A percentile compares a stretch with the other conserved stretches of the same genome.
These are phyloP conservation scores for Speoplatyrhinus poulsoni DNA, from an alignment of 2,113 vertebrate genomes.

Conservation along the genomic window DNA sequence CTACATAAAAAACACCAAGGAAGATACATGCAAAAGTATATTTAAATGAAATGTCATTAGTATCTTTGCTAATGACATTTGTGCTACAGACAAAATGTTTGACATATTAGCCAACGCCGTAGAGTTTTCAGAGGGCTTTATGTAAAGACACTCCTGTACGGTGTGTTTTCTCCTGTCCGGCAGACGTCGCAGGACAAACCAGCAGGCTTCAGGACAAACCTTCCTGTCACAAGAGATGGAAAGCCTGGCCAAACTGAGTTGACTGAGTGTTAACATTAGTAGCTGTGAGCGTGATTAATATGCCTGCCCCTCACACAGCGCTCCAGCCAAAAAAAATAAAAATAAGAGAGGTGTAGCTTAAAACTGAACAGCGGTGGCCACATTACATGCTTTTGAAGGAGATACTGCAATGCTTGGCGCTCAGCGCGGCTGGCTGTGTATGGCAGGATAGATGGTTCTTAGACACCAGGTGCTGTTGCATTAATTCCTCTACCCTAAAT, in stretches of 20 bases:
- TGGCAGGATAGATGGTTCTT: conserved; percentile 66
- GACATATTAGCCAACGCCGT: too few relatives aligned
- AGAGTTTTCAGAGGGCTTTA: neutral
- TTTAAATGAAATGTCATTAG: too few relatives aligned
- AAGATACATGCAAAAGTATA: too few relatives aligned
- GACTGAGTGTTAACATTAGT: conserved; percentile 92
- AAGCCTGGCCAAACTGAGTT: conserved; percentile 76
- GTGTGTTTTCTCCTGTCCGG: conserved; percentile 75
- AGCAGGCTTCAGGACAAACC: conserved; percentile 82
- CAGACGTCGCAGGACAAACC: conserved; percentile 78
- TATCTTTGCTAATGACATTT: too few relatives aligned
- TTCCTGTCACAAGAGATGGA: conserved; percentile 84
- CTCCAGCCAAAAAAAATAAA: conserved; percentile 63
- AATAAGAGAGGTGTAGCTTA: conserved; percentile 68
- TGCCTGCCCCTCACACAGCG: conserved; percentile 80
- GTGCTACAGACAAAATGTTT: too few relatives aligned
- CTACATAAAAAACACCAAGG: too few relatives aligned
- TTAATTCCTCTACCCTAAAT: conserved; percentile 71
- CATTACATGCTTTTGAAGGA: conserved; percentile 68
- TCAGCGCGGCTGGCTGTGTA: conserved; percentile 43
- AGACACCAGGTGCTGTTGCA: conserved; percentile 69
- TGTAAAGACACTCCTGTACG: conserved; percentile 19
- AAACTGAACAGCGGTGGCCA: conserved; percentile 75
- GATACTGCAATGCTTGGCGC: conserved; percentile 60
- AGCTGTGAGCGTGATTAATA: conserved; percentile 94